These are phyloP conservation scores for Eurois occulta DNA, from an alignment of 2,888 invertebrate species.

Conservation along the genomic window DNA sequence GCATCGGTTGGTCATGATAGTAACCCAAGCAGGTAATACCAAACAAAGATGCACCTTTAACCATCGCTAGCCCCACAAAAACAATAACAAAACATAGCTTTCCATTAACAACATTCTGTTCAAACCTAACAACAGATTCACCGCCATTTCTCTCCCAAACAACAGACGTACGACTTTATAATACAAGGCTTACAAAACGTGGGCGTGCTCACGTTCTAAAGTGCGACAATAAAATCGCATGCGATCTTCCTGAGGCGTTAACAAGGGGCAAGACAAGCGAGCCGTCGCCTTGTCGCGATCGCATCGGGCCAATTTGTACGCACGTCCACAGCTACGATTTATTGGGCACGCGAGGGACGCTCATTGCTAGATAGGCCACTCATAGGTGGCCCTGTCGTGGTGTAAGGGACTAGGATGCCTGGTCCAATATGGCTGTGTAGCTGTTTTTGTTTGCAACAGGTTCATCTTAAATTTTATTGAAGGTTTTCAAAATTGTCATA, in stretches of 20 bases:
- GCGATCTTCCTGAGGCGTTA: conserved; percentile 78
- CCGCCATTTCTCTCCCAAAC: conserved; percentile 43
- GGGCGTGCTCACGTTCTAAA: conserved; percentile 77
- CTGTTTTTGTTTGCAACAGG: neutral
- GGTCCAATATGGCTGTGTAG: neutral
- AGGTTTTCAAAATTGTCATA: neutral
- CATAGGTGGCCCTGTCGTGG: conserved; percentile 77
- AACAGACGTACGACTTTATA: conserved; percentile 62
- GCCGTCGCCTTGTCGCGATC: conserved; percentile 69
- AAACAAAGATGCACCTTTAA: neutral
- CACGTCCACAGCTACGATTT: conserved; percentile 83
- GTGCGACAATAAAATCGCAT: conserved; percentile 78
- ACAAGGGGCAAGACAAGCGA: conserved; percentile 82
- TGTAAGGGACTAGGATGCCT: conserved; percentile 35
- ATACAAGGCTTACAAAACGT: conserved; percentile 66
- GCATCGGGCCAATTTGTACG: conserved; percentile 88
- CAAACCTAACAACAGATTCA: conserved; percentile 9
- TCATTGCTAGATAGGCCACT: conserved; percentile 67
- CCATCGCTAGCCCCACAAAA: neutral
- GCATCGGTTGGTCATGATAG: neutral
- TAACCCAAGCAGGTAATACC: too few relatives aligned
- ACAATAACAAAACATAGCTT: conserved; percentile 19
- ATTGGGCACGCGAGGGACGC: conserved; percentile 85
- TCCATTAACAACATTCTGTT: conserved; percentile 9
- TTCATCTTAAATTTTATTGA: neutral